Conservation (phyloP, 1,140 invertebrate species). For the Penaeus indicus region DNA sequence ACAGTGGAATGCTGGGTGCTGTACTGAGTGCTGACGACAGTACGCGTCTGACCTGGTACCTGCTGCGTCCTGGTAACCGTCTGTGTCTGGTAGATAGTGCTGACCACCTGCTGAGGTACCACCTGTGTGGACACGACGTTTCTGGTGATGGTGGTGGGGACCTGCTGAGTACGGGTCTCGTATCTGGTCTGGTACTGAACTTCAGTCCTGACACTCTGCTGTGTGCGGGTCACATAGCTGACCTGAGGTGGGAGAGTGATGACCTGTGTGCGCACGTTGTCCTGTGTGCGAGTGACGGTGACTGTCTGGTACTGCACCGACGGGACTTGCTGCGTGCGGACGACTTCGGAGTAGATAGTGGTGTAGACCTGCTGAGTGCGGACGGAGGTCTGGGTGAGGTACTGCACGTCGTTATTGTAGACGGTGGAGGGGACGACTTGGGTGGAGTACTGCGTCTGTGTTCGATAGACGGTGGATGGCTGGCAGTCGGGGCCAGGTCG, state of each 20-base stretch:
- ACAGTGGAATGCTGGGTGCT: constrained; percentile 44
- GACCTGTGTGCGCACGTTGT: constrained; percentile 40
- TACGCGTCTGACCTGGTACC: constrained; percentile 40
- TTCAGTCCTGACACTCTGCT: constrained; percentile 16
- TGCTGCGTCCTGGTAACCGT: constrained; percentile 49
- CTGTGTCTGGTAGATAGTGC: constrained; percentile 30
- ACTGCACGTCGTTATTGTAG: constrained; percentile 47
- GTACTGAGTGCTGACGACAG: constrained; percentile 25
- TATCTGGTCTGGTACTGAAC: constrained; percentile 13
- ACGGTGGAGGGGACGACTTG: constrained; percentile 54
- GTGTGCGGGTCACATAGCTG: constrained; percentile 33
- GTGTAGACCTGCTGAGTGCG: constrained; percentile 53
- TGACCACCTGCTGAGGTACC: constrained; percentile 41
- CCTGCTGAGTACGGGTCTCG: constrained; percentile 28
- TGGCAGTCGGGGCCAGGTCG: constrained; percentile 1
- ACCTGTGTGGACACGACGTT: constrained; percentile 31
- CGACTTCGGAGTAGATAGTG: constrained; percentile 45
- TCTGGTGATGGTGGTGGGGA: constrained; percentile 33
- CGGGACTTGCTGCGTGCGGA: constrained; percentile 43
- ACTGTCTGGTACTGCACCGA: constrained; percentile 45
- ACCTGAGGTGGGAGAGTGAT: constrained; percentile 34
- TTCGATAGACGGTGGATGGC: constrained; percentile 55
- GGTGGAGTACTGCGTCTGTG: constrained; percentile 57
- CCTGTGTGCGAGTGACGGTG: constrained; percentile 48
- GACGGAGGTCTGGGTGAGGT: constrained; percentile 46